Percentiles rank a stretch among this genome's conserved stretches.
These are phyloP conservation scores for Indri indri DNA, from an alignment of 2,113 vertebrate genomes.

Conservation along the genomic window DNA sequence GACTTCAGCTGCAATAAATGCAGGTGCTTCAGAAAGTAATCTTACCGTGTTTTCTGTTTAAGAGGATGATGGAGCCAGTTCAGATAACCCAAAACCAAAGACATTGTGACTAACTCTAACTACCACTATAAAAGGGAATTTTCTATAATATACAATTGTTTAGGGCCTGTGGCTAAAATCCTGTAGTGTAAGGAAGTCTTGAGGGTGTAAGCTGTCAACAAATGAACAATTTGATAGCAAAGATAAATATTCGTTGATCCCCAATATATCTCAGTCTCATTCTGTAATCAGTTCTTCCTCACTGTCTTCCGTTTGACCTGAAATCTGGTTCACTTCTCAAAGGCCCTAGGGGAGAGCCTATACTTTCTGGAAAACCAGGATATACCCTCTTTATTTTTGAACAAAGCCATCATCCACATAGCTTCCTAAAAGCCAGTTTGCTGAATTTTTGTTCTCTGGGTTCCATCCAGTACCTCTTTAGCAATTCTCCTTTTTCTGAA, in stretches of 20 bases:
- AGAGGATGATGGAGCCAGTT: background rate
- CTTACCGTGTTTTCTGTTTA: slow-evolving; percentile 12
- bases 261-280: background rate
- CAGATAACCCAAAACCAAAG: background rate
- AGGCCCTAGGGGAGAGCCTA: background rate
- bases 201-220: background rate
- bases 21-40: slow-evolving; percentile 28
- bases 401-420: background rate
- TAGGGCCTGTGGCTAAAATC: background rate
- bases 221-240: background rate
- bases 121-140: background rate
- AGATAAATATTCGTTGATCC: background rate
- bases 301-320: background rate
- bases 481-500: background rate
- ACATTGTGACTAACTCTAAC: background rate
- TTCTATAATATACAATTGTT: background rate
- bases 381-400: background rate
- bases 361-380: background rate
- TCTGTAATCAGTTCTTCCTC: background rate
- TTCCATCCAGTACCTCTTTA: background rate
- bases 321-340: background rate
- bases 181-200: background rate
- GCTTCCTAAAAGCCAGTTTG: background rate
- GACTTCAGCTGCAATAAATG: background rate
- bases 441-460: background rate